Evolutionary conservation across 2,113 vertebrate genomes (phyloP), one percentile per base, ranked within the genome.

Genomic region (Neogobius melanostomus): DNA sequence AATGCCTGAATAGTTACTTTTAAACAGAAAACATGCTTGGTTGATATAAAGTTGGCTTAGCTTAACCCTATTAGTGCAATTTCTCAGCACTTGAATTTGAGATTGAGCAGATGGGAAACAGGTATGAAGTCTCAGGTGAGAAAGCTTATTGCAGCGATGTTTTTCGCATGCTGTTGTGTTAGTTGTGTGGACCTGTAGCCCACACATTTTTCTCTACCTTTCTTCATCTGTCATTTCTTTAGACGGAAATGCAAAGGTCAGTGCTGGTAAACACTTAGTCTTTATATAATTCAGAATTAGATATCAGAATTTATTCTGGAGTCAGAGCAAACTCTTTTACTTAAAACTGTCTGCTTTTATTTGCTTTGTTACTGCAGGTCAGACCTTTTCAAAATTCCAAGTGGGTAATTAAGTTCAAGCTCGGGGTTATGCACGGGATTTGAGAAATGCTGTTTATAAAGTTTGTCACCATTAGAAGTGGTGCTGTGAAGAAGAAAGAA

Each of bases 361-460:
- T 47, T 59, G 10, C 15, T 59, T 8, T 56, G 11, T 12, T 50
- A 50, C 28, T 36, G 28, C 47, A 1, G 6, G 43, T 47, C 46
- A 69, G 62, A 69, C 75, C 71, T 48, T 73, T 77, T 70, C n/a
- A 56, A 70, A 66, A 68, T 21, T 42, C 53, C 61, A 21, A 5
- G 46, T 52, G 51, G 60, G 54, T 82, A 59, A 85, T 17, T 17
- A 17, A 56, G 2, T 56, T 56, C 17, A 6, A 7, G 5, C 53
- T 17, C 16, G 1, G n/a, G n/a, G 46, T 47, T 11, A 47, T 47
- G 46, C 46, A 47, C 7, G n/a, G 51, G n/a, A 16, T 53, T n/a
- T 53, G 51, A 53, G 51, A 53, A 16, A 53, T 7, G 6, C 14
- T 53, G n/a, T 16, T 11, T 50, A 50, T 15, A 50, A 36, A 50